Percentiles rank a stretch among this genome's conserved stretches.
Conservation (phyloP, 2,888 invertebrate species). For the Brenthis ino region DNA sequence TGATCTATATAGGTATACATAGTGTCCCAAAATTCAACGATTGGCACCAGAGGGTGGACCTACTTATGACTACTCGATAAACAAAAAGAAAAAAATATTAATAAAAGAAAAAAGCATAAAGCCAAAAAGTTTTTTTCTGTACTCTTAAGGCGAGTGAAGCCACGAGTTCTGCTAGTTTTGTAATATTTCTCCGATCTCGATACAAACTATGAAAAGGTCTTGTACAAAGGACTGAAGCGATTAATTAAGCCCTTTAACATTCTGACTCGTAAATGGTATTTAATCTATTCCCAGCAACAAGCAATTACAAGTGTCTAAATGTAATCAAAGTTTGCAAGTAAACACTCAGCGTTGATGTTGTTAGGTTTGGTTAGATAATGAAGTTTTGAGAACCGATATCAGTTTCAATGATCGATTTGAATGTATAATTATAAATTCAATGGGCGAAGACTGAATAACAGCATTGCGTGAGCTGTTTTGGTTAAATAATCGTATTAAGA, state of each 20-base stretch:
- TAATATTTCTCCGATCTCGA: not conserved
- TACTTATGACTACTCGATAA: no score
- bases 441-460: not conserved
- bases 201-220: not conserved
- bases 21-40: no score
- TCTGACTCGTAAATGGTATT: constrained; percentile 14
- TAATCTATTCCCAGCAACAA: constrained; percentile 21
- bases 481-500: no score
- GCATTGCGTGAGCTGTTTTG: no score
- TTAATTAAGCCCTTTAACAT: constrained; percentile 13
- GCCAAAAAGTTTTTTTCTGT: no score
- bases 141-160: no score
- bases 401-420: not conserved
- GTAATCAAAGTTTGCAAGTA: constrained; percentile 26
- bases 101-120: no score
- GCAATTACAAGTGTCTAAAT: constrained; percentile 29
- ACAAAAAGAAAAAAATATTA: no score
- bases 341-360: constrained; percentile 21
- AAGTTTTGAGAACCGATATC: constrained; percentile 12
- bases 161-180: not conserved
- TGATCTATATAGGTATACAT: no score
- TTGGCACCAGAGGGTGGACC: no score
- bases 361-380: constrained; percentile 21
- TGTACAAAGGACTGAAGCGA: constrained; percentile 1
- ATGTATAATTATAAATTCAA: constrained; percentile 14